A percentile compares a stretch with the other conserved stretches of the same genome.
phyloP scores from a whole-genome alignment of 92 coral and sea anemone species.

The Paramuricea clavata region DNA sequence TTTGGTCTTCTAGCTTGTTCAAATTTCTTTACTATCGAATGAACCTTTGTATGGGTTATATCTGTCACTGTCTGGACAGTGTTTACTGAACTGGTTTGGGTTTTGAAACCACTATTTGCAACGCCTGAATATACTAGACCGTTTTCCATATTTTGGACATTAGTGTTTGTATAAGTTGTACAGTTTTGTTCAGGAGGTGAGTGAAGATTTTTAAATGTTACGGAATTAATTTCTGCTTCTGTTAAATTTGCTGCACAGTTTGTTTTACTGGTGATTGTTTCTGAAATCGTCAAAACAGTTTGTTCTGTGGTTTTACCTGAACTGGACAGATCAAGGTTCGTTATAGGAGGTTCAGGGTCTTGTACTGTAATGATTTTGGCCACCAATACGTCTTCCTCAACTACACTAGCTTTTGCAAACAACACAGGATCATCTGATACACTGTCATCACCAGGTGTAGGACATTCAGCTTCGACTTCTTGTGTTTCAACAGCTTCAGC shows the following conservation, averaged over 20 bases:
- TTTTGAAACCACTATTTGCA: not conserved
- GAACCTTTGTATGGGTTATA: not conserved
- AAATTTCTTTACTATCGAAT: not conserved
- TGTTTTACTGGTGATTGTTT: not conserved
- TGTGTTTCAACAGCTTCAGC: not conserved
- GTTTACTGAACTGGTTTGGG: not conserved
- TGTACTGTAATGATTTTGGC: not conserved
- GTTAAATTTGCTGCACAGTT: not conserved
- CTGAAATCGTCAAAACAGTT: not conserved
- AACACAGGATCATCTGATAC: not conserved
- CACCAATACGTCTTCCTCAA: not conserved
- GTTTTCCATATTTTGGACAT: not conserved
- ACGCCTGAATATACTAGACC: not conserved
- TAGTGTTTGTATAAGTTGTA: not conserved
- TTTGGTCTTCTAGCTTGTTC: not conserved
- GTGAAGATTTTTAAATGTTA: not conserved
- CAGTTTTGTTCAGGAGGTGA: not conserved
- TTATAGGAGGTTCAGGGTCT: not conserved
- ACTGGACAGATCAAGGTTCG: not conserved
- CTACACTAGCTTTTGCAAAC: not conserved
- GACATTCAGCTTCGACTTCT: not conserved
- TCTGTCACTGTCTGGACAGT: not conserved
- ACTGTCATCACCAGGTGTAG: not conserved
- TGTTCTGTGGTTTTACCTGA: not conserved
- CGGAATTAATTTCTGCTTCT: not conserved